Conservation (phyloP, 2,888 invertebrate species). For the Erpobdella octoculata region DNA sequence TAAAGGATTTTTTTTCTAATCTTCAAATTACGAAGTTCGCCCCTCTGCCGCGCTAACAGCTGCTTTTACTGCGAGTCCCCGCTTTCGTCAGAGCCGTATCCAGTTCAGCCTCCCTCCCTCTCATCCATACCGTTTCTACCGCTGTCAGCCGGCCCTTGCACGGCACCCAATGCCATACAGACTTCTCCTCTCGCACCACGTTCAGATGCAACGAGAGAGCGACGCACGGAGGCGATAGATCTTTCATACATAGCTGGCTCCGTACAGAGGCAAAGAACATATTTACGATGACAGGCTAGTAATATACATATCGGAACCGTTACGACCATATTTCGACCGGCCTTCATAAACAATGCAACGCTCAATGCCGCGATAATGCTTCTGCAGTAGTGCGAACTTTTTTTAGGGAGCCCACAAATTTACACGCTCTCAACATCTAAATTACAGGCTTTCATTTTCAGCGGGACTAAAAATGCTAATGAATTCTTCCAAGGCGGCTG, state of each 20-base stretch:
- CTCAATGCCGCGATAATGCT: constrained; percentile 10
- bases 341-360: constrained; percentile 10
- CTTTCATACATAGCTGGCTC: constrained; percentile 2
- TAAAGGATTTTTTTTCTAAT: too few species aligned
- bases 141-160: not conserved
- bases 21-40: too few species aligned
- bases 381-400: not conserved
- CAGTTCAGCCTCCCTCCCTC: too few species aligned
- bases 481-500: not conserved
- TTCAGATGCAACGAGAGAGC: not conserved
- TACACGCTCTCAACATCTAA: not conserved
- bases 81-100: too few species aligned
- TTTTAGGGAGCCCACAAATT: not conserved
- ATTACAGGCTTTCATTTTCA: constrained; percentile 10
- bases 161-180: too few species aligned
- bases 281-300: not conserved
- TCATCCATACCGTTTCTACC: too few species aligned
- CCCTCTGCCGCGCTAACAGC: too few species aligned
- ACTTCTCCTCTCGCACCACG: too few species aligned
- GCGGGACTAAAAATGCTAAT: constrained; percentile 8
- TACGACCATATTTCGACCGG: constrained; percentile 6
- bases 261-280: not conserved
- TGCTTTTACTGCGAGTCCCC: too few species aligned
- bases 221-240: not conserved
- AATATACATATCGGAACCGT: constrained; percentile 10